Conservation (phyloP, 2,888 invertebrate genomes). For the Oxycera nigricornis region DNA sequence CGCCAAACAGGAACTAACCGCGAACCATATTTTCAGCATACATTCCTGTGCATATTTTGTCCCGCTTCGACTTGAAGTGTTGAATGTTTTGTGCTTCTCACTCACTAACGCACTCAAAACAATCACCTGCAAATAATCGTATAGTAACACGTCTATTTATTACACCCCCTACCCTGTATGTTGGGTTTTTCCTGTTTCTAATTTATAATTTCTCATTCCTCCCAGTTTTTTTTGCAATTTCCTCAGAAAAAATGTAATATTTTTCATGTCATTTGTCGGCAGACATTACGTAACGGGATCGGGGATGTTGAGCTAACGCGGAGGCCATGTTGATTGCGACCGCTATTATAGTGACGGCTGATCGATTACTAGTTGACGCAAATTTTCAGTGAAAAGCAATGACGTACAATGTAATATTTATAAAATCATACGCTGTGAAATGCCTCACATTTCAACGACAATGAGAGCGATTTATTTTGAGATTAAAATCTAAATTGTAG, state of each 20-base stretch:
- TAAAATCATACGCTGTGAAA: too few relatives aligned
- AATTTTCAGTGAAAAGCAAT: slow-evolving; percentile 16
- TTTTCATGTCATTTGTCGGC: slow-evolving; percentile 33
- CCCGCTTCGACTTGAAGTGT: too few relatives aligned
- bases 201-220: slow-evolving; percentile 32
- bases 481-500: too few relatives aligned
- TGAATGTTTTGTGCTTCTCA: too few relatives aligned
- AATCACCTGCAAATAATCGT: too few relatives aligned
- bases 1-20: slow-evolving; percentile 30
- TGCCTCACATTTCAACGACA: too few relatives aligned
- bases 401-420: slow-evolving; percentile 22
- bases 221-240: slow-evolving; percentile 12
- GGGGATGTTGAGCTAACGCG: too few relatives aligned
- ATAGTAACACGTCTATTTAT: neutral
- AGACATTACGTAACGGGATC: slow-evolving; percentile 7
- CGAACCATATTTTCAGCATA: neutral
- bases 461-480: too few relatives aligned
- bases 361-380: slow-evolving; percentile 30
- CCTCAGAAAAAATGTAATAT: slow-evolving; percentile 22
- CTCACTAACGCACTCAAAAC: too few relatives aligned
- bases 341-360: slow-evolving; percentile 12
- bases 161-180: too few relatives aligned
- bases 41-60: neutral
- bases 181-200: slow-evolving; percentile 32
- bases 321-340: slow-evolving; percentile 12